Conservation (phyloP, 2,113 vertebrate genomes). For the Alligator sinensis region DNA sequence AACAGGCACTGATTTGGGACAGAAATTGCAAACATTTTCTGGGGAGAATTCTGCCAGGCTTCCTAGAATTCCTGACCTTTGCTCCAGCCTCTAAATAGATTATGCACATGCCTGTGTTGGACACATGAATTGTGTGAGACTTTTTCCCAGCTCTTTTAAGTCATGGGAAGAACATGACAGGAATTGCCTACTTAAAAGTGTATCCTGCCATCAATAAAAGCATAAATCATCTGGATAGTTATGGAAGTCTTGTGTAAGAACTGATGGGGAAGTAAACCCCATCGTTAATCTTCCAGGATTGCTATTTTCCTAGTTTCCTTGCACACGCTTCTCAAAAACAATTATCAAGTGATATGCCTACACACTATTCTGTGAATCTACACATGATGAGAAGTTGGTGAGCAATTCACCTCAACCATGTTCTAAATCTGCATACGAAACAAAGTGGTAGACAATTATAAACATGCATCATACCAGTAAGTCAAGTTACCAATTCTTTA, state of each 20-base stretch:
- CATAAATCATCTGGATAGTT: background rate
- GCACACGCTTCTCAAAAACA: rapidly evolving
- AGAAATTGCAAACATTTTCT: constrained; percentile 23
- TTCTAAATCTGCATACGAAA: background rate
- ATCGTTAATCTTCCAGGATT: background rate
- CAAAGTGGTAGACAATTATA: background rate
- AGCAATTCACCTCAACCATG: background rate
- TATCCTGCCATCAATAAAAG: background rate
- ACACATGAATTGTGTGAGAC: background rate
- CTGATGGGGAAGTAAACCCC: background rate
- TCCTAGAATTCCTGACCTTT: constrained; percentile 53
- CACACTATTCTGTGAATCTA: rapidly evolving
- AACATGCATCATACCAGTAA: background rate
- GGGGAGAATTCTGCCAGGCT: constrained; percentile 44
- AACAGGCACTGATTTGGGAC: background rate
- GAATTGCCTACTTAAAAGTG: background rate
- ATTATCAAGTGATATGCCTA: background rate
- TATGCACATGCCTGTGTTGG: background rate
- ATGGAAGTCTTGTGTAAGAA: background rate
- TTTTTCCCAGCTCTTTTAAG: constrained; percentile 18
- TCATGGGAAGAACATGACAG: background rate
- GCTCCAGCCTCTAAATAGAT: constrained; percentile 35
- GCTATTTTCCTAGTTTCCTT: background rate
- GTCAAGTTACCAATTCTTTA: background rate
- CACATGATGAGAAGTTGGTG: rapidly evolving